These are phyloP conservation scores for Magallana nippona DNA, from an alignment of 2,888 invertebrate species.

Conservation along the genomic window DNA sequence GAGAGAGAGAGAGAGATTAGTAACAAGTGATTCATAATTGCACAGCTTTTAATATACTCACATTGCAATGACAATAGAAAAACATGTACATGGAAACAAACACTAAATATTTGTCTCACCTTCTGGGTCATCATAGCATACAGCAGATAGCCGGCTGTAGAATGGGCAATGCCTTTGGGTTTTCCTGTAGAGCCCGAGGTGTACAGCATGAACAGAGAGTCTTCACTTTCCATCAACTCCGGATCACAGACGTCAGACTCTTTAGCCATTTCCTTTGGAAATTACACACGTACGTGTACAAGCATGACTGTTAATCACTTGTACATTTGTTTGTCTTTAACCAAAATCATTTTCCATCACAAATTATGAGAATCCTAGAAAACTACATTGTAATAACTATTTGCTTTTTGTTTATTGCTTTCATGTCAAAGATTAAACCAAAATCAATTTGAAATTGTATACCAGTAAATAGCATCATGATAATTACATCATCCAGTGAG, in stretches of 20 bases:
- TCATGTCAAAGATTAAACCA: no score
- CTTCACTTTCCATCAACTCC: conserved; percentile 80
- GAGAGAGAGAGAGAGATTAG: background rate
- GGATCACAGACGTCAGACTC: conserved; percentile 74
- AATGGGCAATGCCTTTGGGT: conserved; percentile 81
- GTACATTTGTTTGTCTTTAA: no score
- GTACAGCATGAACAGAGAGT: conserved; percentile 82
- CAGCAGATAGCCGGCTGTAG: conserved; percentile 81
- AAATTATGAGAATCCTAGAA: no score
- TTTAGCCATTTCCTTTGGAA: conserved; percentile 67
- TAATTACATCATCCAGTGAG: conserved; percentile 76
- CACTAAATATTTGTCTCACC: conserved; percentile 64
- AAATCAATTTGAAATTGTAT: no score
- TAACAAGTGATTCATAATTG: no score
- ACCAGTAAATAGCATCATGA: background rate
- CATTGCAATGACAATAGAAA: no score
- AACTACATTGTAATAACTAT: no score
- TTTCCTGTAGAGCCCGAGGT: conserved; percentile 82
- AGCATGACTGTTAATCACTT: no score
- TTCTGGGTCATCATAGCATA: conserved; percentile 80
- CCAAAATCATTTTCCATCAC: no score
- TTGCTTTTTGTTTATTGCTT: no score
- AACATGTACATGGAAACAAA: background rate
- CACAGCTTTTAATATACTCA: no score
- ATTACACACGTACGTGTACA: background rate